Percentiles rank a stretch among this genome's conserved stretches.
Conservation (phyloP, 2,888 invertebrate species). For the Patella depressa region DNA sequence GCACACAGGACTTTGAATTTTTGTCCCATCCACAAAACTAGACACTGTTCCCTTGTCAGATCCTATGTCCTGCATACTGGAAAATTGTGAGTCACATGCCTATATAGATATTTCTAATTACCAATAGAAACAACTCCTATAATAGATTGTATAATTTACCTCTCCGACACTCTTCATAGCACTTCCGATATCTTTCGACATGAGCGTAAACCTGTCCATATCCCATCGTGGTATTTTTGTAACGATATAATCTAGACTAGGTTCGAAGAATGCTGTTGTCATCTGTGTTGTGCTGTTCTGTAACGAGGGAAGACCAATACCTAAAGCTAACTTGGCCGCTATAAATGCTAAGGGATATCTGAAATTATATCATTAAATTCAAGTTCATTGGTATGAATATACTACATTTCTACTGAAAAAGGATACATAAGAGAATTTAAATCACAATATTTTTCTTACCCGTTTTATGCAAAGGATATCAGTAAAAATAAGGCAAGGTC, state of each 20-base stretch:
- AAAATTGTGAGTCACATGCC: too few species aligned
- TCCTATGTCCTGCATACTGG: too few species aligned
- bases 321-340: slow-evolving; percentile 65
- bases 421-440: too few species aligned
- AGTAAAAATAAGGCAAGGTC: too few species aligned
- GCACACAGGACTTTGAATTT: too few species aligned
- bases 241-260: slow-evolving; percentile 67
- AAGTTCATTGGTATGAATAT: neutral
- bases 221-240: slow-evolving; percentile 68
- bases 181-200: slow-evolving; percentile 61
- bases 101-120: too few species aligned
- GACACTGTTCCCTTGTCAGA: too few species aligned
- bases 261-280: slow-evolving; percentile 68
- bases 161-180: slow-evolving; percentile 69
- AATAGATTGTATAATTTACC: slow-evolving; percentile 36
- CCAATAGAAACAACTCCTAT: too few species aligned
- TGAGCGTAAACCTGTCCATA: slow-evolving; percentile 61
- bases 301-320: slow-evolving; percentile 57
- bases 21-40: too few species aligned
- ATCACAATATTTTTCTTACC: too few species aligned
- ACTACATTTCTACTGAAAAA: too few species aligned
- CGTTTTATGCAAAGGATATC: too few species aligned
- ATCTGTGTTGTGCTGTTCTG: slow-evolving; percentile 59
- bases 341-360: slow-evolving; percentile 68
- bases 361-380: slow-evolving; percentile 11